Base-by-base conservation (phyloP, 64 coral and sea anemone genomes). In the Dendronephthya gigantea region DNA sequence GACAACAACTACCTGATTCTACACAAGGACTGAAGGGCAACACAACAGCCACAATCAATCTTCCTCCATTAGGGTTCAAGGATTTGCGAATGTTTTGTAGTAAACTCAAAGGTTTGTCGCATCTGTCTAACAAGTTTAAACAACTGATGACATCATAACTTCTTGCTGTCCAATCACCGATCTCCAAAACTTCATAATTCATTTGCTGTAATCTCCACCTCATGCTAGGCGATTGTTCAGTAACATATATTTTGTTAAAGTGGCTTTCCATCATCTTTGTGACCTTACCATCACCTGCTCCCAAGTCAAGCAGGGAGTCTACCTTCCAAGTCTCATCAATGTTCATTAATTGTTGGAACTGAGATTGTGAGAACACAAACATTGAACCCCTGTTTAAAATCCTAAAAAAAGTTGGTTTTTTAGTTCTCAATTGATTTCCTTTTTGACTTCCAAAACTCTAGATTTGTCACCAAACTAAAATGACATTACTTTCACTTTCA, bases 351-450 rank as follows among this genome's bases (percentile, higher is more conserved):
- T 40, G 84, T 37, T 83, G 65, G 74, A 97, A 97, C 62, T 97
- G 94, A 48, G 81, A 45, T 82, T 86, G 86, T 32, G 92, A 97
- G 84, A 93, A 97, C n/a, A 97, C 90, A 89, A 93, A 93, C 94
- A 97, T 93, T 82, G 94, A 97, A 7, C 94, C 94, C 48, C 94
- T 82, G 68, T 93, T 89, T 34, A 97, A 86, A 89, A 97, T 93
- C 30, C 94, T 97, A 75, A 59, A 66, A 45, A 56, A 38, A 89
- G 37, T 90, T 50, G 2, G 27, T 51, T 15, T 48, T 1, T 22
- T 23, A 62, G 55, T n/a, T 62, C 11, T n/a, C n/a, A n/a, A n/a
- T n/a, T n/a, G n/a, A 12, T 50, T 16, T 52, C 50, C 1, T 52
- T 1, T n/a, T n/a, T n/a, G n/a, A n/a, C n/a, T n/a, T n/a, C n/a